These are phyloP conservation scores for Drosophila trapezifrons DNA, from an alignment of 1,140 invertebrate genomes.

Conservation along the genomic window DNA sequence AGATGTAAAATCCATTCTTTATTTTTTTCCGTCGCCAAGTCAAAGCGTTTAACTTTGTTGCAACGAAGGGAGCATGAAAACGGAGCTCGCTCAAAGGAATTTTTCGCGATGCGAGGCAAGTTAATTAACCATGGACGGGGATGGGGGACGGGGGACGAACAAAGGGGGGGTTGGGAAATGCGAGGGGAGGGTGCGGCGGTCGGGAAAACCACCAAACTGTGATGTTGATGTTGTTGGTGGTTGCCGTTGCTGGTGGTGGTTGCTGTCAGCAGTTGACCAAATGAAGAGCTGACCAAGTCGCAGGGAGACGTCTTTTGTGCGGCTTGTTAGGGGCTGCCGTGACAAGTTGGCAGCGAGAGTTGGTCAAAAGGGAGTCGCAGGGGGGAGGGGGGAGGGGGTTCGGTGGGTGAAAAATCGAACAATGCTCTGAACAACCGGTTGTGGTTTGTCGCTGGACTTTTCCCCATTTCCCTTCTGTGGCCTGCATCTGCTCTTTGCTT, in stretches of 20 bases:
- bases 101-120: constrained; percentile 62
- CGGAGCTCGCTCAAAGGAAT: constrained; percentile 72
- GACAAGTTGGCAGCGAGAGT: constrained; percentile 29
- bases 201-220: constrained; percentile 62
- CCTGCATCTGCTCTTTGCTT: constrained; percentile 10
- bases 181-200: too few relatives aligned
- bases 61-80: constrained; percentile 49
- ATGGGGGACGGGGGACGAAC: constrained; percentile 19
- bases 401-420: constrained; percentile 22
- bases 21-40: constrained; percentile 31
- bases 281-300: constrained; percentile 71
- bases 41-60: constrained; percentile 68
- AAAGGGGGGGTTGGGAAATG: constrained; percentile 25
- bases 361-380: neutral
- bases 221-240: constrained; percentile 33
- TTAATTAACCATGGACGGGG: constrained; percentile 66
- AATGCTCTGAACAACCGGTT: constrained; percentile 41
- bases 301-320: constrained; percentile 58
- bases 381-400: neutral
- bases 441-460: constrained; percentile 24
- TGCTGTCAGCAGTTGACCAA: constrained; percentile 72
- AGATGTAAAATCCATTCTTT: constrained; percentile 47
- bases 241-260: constrained; percentile 19
- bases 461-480: constrained; percentile 2
- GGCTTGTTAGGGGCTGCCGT: constrained; percentile 34